Evolutionary conservation across 1,140 invertebrate species (phyloP).

Genomic region (Gonatopus flavifemur): DNA sequence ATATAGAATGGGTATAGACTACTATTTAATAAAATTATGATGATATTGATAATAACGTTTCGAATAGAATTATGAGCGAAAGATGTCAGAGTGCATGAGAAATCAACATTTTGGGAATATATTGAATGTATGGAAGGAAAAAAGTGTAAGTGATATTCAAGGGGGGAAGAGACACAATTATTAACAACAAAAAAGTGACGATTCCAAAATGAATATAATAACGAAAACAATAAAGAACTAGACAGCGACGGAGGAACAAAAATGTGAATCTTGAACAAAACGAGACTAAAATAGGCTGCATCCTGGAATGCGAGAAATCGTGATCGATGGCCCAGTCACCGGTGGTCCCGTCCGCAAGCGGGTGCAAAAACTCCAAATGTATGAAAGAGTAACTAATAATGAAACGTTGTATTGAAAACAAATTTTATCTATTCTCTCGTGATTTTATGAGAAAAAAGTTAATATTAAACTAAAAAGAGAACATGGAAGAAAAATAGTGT

Average conservation of each 20-base stretch:
- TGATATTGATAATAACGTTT: slow-evolving; percentile 32
- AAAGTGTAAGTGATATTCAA: too few species aligned
- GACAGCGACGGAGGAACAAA: slow-evolving; percentile 15
- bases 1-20: slow-evolving; percentile 16
- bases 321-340: slow-evolving; percentile 35
- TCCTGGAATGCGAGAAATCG: slow-evolving; percentile 18
- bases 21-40: slow-evolving; percentile 27
- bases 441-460: slow-evolving; percentile 48
- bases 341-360: slow-evolving; percentile 45
- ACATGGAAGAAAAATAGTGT: neutral
- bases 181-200: slow-evolving; percentile 13
- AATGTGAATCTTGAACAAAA: slow-evolving; percentile 19
- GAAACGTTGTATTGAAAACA: slow-evolving; percentile 40
- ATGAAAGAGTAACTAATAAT: slow-evolving; percentile 43
- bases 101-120: too few species aligned
- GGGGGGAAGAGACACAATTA: slow-evolving; percentile 10
- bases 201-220: slow-evolving; percentile 17
- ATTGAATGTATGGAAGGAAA: too few species aligned
- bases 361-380: slow-evolving; percentile 52
- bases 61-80: slow-evolving; percentile 17
- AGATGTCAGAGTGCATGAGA: too few species aligned
- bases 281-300: slow-evolving; percentile 20
- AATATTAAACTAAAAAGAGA: slow-evolving; percentile 44
- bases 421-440: slow-evolving; percentile 42
- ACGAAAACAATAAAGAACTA: slow-evolving; percentile 30